These are phyloP conservation scores for Epizoanthus fatuus DNA, from an alignment of 92 coral and sea anemone species.

Conservation along the genomic window DNA sequence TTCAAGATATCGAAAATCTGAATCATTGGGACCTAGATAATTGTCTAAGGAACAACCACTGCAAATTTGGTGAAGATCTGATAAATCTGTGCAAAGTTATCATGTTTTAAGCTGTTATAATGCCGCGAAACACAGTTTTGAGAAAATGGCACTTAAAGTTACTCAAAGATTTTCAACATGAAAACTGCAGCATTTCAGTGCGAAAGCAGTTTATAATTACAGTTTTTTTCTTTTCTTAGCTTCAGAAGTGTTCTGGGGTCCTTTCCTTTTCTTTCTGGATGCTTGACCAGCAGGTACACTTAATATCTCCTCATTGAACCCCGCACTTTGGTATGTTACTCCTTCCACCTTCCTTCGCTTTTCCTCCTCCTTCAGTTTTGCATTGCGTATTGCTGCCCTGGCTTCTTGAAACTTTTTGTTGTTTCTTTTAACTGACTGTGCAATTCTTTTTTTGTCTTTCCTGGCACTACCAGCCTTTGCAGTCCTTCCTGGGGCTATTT, in stretches of 20 bases:
- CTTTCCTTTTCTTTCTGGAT: conserved; percentile 15
- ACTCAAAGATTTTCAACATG: not conserved
- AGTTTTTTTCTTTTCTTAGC: conserved; percentile 12
- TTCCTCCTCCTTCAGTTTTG: conserved; percentile 6
- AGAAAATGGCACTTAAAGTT: conserved; percentile 7
- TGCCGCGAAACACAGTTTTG: not conserved
- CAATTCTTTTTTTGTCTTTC: conserved; percentile 21
- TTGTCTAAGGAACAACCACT: not conserved
- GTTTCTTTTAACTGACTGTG: conserved; percentile 19
- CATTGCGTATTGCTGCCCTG: conserved; percentile 15
- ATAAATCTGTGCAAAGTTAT: conserved; percentile 8
- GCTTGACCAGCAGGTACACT: conserved; percentile 11
- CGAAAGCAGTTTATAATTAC: conserved; percentile 9
- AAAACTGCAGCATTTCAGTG: conserved; percentile 14
- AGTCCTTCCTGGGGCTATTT: conserved; percentile 28
- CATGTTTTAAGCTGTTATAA: conserved; percentile 13
- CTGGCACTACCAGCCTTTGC: conserved; percentile 35
- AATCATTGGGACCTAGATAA: not conserved
- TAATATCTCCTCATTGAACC: conserved; percentile 36
- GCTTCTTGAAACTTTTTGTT: not conserved
- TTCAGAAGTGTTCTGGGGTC: conserved; percentile 14
- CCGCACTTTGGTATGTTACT: conserved; percentile 40
- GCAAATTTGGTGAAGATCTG: not conserved
- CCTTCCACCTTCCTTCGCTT: conserved; percentile 12
- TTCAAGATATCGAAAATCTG: not conserved